Evolutionary conservation across 2,113 vertebrate species (phyloP).

Genomic region (Trogon surrucura): DNA sequence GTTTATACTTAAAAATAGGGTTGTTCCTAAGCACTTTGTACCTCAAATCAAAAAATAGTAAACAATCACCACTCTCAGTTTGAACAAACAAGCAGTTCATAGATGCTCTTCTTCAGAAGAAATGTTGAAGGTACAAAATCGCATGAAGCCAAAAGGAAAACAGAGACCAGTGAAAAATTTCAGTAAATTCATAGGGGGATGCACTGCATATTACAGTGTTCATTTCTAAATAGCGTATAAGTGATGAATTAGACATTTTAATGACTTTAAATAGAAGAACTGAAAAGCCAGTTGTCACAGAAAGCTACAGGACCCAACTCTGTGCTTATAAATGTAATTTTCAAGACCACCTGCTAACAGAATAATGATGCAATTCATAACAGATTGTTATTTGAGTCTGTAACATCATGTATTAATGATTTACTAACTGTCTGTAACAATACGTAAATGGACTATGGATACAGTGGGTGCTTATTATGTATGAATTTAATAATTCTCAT

Average conservation of each 20-base stretch:
- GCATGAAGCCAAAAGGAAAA: not conserved
- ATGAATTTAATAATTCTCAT: not conserved
- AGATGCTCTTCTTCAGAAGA: not conserved
- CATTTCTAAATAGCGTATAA: not conserved
- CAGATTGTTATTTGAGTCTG: not conserved
- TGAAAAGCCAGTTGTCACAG: not conserved
- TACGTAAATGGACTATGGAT: not conserved
- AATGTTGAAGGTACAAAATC: not conserved
- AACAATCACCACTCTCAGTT: not conserved
- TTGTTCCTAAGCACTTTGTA: fast-evolving
- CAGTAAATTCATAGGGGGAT: not conserved
- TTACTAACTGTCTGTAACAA: not conserved
- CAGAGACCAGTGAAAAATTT: not conserved
- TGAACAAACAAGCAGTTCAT: not conserved
- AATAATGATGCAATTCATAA: not conserved
- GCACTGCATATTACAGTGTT: not conserved
- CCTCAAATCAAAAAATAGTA: not conserved
- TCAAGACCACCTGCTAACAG: not conserved
- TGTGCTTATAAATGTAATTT: conserved; percentile 6
- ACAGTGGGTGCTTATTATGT: not conserved
- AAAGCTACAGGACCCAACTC: not conserved
- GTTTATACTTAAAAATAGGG: not conserved
- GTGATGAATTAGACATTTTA: not conserved
- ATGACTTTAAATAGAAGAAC: not conserved
- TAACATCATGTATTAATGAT: not conserved